Evolutionary conservation across 2,888 invertebrate genomes (phyloP).

Genomic region (Drosophila pseudotalamancana): DNA sequence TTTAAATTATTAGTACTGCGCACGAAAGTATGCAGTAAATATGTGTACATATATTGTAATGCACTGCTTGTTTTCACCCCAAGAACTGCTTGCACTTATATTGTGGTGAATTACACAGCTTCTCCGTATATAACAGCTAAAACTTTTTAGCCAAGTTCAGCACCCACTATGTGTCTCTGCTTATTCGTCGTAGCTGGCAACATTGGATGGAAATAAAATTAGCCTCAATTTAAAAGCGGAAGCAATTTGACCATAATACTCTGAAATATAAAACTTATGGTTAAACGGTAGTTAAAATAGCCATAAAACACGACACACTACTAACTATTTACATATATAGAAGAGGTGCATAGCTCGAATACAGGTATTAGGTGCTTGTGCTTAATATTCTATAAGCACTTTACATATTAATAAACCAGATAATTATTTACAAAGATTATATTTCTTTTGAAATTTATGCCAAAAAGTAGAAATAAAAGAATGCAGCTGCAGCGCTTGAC

Average conservation of each 20-base stretch:
- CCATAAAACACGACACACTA: background rate
- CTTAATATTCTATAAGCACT: constrained; percentile 17
- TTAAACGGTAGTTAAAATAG: background rate
- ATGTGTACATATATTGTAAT: background rate
- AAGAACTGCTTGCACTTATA: background rate
- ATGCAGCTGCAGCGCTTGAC: constrained; percentile 39
- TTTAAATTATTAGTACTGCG: background rate
- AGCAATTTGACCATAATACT: background rate
- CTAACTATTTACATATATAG: background rate
- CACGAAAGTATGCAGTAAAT: constrained; percentile 11
- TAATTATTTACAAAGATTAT: constrained; percentile 17
- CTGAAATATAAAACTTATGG: background rate
- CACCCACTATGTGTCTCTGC: background rate
- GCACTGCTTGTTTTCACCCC: constrained; percentile 2
- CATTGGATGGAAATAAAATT: background rate
- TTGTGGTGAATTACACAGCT: too few relatives aligned
- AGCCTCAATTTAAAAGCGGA: background rate
- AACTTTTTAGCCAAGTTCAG: constrained; percentile 7
- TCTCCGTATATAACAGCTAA: background rate
- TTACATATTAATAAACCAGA: constrained; percentile 22
- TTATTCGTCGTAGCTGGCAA: background rate
- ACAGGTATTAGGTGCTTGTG: constrained; percentile 1
- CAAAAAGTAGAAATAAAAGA: constrained; percentile 11
- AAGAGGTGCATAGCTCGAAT: background rate
- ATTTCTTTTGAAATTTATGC: constrained; percentile 1